Percentiles rank a stretch among this genome's conserved stretches.
Evolutionary conservation across 1,140 invertebrate species (phyloP).

Genomic region (Asobara japonica): DNA sequence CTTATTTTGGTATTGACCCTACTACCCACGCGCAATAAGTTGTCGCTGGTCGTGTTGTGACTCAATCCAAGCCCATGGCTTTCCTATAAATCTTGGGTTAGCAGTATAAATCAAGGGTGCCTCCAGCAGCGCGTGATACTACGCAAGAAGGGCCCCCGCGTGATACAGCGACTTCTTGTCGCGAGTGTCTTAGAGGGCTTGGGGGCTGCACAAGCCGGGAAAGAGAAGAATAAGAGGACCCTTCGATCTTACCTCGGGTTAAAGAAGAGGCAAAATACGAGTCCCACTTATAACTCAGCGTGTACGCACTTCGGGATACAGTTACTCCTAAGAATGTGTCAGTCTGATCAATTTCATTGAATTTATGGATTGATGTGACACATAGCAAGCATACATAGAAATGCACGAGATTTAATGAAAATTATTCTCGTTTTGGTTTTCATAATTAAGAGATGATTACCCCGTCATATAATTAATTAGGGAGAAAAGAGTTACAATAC

Average conservation of each 20-base stretch:
- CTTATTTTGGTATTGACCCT: too few relatives aligned
- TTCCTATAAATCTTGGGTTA: slow-evolving; percentile 62
- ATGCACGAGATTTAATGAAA: too few relatives aligned
- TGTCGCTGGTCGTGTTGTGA: slow-evolving; percentile 60
- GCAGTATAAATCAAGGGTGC: slow-evolving; percentile 62
- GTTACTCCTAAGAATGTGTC: background rate
- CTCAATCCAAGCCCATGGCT: slow-evolving; percentile 62
- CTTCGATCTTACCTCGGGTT: slow-evolving; percentile 55
- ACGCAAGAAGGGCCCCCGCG: slow-evolving; percentile 42
- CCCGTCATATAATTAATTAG: too few relatives aligned
- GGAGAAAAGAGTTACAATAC: too few relatives aligned
- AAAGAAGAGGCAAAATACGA: slow-evolving; percentile 55
- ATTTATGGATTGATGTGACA: background rate
- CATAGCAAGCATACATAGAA: too few relatives aligned
- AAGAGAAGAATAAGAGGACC: slow-evolving; percentile 47
- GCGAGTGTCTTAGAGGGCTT: background rate
- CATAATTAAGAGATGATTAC: too few relatives aligned
- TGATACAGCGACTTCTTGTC: slow-evolving; percentile 54
- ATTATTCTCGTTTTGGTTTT: too few relatives aligned
- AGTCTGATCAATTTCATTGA: background rate
- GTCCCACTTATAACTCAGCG: slow-evolving; percentile 54
- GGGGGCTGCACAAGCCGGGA: background rate
- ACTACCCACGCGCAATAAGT: slow-evolving; percentile 66
- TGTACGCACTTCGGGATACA: slow-evolving; percentile 42
- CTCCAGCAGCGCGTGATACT: slow-evolving; percentile 44